Evolutionary conservation across 2,797 vertebrate species (phyloP).

Genomic region (Columba guinea): DNA sequence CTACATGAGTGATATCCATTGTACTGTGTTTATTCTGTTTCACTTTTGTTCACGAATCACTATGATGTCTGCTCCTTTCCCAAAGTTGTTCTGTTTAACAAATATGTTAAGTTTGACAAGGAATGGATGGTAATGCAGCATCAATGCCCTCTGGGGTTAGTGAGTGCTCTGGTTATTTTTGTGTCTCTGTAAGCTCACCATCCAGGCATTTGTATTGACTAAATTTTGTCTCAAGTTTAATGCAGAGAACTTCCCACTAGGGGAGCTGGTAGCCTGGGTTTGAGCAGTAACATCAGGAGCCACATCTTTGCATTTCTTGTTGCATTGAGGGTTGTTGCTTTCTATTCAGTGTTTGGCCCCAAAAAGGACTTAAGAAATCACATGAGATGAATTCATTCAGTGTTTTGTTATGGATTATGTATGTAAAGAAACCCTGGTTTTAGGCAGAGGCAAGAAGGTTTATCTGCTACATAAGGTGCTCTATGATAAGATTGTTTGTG

Average conservation of each 20-base stretch:
- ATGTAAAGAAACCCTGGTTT: neutral
- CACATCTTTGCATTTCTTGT: neutral
- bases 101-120: conserved; percentile 42
- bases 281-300: neutral
- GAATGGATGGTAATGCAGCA: conserved; percentile 47
- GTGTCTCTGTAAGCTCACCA: neutral
- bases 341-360: neutral
- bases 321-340: neutral
- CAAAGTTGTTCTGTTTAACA: conserved; percentile 50
- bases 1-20: conserved; percentile 40
- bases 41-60: conserved; percentile 52
- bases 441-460: neutral
- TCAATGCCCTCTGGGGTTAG: conserved; percentile 55
- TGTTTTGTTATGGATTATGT: neutral
- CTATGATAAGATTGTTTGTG: neutral
- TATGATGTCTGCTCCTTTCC: conserved; percentile 29
- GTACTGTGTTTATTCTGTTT: conserved; percentile 56
- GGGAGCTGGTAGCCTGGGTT: conserved; percentile 45
- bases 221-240: neutral
- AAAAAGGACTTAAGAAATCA: neutral
- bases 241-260: conserved; percentile 26
- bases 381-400: neutral
- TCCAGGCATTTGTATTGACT: neutral
- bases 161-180: conserved; percentile 56
- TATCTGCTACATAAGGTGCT: neutral